Evolutionary conservation across 2,797 vertebrate species (phyloP).

Genomic region (Hydrocynus forskahlii): DNA sequence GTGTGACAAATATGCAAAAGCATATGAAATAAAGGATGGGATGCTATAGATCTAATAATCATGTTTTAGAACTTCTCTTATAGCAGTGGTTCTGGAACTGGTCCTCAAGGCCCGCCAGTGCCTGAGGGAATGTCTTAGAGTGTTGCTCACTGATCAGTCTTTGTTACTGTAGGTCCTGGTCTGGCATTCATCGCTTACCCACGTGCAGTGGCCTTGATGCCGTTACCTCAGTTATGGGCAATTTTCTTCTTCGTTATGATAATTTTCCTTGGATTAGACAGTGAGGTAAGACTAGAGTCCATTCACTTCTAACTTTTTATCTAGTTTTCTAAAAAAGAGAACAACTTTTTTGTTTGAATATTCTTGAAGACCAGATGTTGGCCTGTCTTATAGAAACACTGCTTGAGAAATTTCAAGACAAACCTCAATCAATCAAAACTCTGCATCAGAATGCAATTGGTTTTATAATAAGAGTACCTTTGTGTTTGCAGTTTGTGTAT

Average conservation of each 20-base stretch:
- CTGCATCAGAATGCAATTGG: background rate
- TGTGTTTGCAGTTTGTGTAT: constrained; percentile 84
- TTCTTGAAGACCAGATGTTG: background rate
- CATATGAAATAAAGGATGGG: too few relatives aligned
- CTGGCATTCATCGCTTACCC: constrained; percentile 95
- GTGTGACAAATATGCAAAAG: too few relatives aligned
- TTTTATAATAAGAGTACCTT: background rate
- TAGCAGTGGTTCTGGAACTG: too few relatives aligned
- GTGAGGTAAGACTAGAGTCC: constrained; percentile 78
- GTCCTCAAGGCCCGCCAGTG: too few relatives aligned
- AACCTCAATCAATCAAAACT: background rate
- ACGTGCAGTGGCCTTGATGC: constrained; percentile 93
- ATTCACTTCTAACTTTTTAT: background rate
- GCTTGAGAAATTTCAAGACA: background rate
- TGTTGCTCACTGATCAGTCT: background rate
- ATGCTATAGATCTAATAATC: too few relatives aligned
- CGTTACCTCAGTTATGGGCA: constrained; percentile 92
- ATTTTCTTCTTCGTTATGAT: constrained; percentile 95
- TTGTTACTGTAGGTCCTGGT: constrained; percentile 84
- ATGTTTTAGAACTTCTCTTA: too few relatives aligned
- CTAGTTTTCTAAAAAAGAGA: background rate
- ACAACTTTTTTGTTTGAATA: background rate
- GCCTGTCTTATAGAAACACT: background rate
- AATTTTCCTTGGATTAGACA: constrained; percentile 92
- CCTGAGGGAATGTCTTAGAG: background rate